These are phyloP conservation scores for Cherax destructor DNA, from an alignment of 1,140 invertebrate species.

Conservation along the genomic window DNA sequence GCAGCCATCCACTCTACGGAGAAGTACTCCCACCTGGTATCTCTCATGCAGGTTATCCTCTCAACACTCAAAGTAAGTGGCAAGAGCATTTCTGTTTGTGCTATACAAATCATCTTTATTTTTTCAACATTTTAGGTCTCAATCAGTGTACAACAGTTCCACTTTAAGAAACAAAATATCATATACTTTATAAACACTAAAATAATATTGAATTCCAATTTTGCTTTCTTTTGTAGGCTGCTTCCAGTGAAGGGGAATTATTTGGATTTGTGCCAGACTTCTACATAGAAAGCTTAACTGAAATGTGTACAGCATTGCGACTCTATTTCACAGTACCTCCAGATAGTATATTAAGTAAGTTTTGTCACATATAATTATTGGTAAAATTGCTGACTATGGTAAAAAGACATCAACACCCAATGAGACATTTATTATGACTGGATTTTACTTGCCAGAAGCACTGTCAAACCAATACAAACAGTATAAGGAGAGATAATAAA, in stretches of 20 bases:
- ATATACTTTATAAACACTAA: too few relatives aligned
- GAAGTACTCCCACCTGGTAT: constrained; percentile 80
- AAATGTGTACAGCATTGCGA: constrained; percentile 80
- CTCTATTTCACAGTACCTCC: constrained; percentile 81
- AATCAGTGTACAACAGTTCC: background rate
- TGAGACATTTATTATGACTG: too few relatives aligned
- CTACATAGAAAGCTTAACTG: constrained; percentile 85
- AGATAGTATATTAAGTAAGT: constrained; percentile 74
- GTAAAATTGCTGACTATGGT: background rate
- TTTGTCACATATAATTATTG: constrained; percentile 24
- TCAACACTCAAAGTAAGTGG: constrained; percentile 77
- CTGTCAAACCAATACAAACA: too few relatives aligned
- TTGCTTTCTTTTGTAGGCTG: constrained; percentile 66
- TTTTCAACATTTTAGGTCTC: background rate
- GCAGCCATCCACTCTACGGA: constrained; percentile 80
- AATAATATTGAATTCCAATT: background rate
- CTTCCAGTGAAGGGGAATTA: constrained; percentile 81
- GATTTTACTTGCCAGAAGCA: too few relatives aligned
- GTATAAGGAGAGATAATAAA: too few relatives aligned
- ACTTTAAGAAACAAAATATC: too few relatives aligned
- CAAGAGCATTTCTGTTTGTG: background rate
- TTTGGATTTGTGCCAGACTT: constrained; percentile 89
- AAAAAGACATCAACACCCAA: too few relatives aligned
- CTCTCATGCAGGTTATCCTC: constrained; percentile 80
- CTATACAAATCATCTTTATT: background rate